These are phyloP conservation scores for Reticulitermes lucifugus DNA, from an alignment of 2,888 invertebrate genomes.

Conservation along the genomic window DNA sequence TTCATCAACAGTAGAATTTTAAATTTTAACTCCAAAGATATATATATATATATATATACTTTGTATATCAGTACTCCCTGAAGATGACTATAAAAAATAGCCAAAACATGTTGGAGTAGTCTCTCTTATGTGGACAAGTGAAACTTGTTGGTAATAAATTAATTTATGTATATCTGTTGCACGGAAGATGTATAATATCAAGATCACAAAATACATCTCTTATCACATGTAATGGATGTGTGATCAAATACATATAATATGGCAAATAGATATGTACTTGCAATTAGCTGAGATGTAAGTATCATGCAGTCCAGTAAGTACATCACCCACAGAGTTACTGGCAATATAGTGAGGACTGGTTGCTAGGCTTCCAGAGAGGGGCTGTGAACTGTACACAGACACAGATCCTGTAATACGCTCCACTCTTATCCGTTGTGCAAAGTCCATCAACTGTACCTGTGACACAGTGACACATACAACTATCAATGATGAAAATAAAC, in stretches of 20 bases:
- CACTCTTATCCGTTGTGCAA: conserved; percentile 62
- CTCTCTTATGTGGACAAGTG: too few relatives aligned
- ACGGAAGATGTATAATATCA: too few relatives aligned
- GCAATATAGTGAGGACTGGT: background rate
- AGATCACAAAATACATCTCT: background rate
- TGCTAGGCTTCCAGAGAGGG: background rate
- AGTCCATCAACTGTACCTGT: conserved; percentile 61
- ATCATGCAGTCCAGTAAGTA: background rate
- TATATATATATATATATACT: background rate
- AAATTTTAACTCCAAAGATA: background rate
- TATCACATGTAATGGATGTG: background rate
- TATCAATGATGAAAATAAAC: background rate
- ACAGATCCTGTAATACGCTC: conserved; percentile 63
- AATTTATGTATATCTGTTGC: too few relatives aligned
- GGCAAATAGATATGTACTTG: background rate
- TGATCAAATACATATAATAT: background rate
- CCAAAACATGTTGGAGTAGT: too few relatives aligned
- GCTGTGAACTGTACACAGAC: conserved; percentile 59
- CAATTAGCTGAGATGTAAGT: background rate
- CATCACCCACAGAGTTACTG: background rate
- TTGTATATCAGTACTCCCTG: too few relatives aligned
- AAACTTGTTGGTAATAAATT: too few relatives aligned
- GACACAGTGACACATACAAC: conserved; percentile 51
- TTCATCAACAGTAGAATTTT: background rate
- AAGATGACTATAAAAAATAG: too few relatives aligned